These are phyloP conservation scores for Margaritifera margaritifera DNA, from an alignment of 2,888 invertebrate species.

Conservation along the genomic window DNA sequence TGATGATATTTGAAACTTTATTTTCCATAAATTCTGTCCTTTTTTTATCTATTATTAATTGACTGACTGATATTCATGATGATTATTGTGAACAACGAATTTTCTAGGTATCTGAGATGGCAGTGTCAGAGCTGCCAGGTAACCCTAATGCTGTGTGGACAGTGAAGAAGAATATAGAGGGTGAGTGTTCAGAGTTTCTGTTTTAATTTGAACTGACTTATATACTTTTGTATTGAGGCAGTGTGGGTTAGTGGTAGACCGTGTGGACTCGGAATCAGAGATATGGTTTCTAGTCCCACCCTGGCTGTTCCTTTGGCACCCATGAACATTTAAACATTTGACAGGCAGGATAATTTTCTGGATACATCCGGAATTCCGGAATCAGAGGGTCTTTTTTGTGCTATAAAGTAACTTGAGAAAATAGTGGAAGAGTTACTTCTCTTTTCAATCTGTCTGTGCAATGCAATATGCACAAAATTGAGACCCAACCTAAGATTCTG, in stretches of 20 bases:
- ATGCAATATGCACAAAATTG: no score
- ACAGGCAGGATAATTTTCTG: no score
- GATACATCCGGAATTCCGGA: no score
- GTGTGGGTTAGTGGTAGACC: no score
- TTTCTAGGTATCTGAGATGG: conserved; percentile 94
- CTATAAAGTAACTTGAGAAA: no score
- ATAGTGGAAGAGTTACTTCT: no score
- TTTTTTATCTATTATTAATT: not conserved
- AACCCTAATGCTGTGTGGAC: conserved; percentile 99
- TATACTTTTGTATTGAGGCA: not conserved
- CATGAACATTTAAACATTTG: no score
- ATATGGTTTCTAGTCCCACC: not conserved
- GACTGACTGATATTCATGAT: not conserved
- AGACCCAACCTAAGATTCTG: no score
- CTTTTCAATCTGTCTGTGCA: no score
- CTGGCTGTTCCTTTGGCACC: not conserved
- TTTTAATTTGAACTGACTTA: conserved; percentile 1
- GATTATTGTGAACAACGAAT: conserved; percentile 3
- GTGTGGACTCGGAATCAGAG: not conserved
- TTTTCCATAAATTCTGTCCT: no score
- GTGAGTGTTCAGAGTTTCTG: conserved; percentile 77
- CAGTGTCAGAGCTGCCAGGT: conserved; percentile 98
- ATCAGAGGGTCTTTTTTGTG: no score
- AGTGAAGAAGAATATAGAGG: conserved; percentile 95
- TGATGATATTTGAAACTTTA: not conserved